phyloP scores from a whole-genome alignment of 1,140 invertebrate species.

The Drosophila ironensis region DNA sequence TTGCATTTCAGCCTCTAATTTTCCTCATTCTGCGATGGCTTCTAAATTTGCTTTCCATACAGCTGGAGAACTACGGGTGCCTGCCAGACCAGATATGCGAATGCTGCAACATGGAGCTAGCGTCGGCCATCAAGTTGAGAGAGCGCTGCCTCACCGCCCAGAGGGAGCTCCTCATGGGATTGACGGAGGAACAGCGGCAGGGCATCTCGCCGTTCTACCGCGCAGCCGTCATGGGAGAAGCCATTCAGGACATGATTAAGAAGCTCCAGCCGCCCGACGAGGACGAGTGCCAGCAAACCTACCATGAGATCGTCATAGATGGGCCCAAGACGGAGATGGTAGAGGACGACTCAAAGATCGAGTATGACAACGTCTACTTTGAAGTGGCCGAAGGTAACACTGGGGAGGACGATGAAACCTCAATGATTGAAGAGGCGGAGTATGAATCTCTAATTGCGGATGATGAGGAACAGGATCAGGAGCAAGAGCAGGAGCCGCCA shows the following conservation, averaged over 20 bases:
- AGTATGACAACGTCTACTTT: slow-evolving; percentile 36
- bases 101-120: slow-evolving; percentile 56
- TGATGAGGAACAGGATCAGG: slow-evolving; percentile 41
- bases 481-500: too few species aligned
- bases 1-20: not conserved
- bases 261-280: slow-evolving; percentile 1
- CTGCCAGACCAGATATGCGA: slow-evolving; percentile 65
- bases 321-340: slow-evolving; percentile 29
- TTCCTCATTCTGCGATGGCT: not conserved
- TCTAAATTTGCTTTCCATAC: not conserved
- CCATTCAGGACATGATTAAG: not conserved
- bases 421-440: slow-evolving; percentile 56
- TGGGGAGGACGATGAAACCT: slow-evolving; percentile 41
- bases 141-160: slow-evolving; percentile 64
- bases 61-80: slow-evolving; percentile 48
- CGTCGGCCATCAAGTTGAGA: slow-evolving; percentile 41
- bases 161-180: slow-evolving; percentile 30
- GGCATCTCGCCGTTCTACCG: slow-evolving; percentile 22
- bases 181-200: slow-evolving; percentile 43
- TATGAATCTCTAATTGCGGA: slow-evolving; percentile 57
- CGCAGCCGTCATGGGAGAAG: slow-evolving; percentile 25
- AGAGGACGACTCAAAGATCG: slow-evolving; percentile 21
- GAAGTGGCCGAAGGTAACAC: slow-evolving; percentile 43
- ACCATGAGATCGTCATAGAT: slow-evolving; percentile 32
- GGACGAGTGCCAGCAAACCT: slow-evolving; percentile 7